Evolutionary conservation across 2,888 invertebrate species (phyloP), one percentile per base, ranked within the genome.

Genomic region (Ypsolopha sequella): DNA sequence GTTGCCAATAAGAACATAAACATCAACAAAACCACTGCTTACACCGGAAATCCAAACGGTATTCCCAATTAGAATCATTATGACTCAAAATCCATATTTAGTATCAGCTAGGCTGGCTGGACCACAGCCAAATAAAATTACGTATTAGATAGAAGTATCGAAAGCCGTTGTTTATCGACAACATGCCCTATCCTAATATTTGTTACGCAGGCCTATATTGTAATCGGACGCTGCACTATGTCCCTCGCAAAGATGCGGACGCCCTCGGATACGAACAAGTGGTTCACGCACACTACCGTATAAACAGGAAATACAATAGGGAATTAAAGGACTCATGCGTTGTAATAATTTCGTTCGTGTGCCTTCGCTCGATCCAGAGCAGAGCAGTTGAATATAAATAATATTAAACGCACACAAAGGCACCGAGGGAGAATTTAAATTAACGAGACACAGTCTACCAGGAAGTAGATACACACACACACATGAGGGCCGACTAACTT

Each of bases 251-350:
- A 81, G 84, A 84, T 82, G 84, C 79, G 82, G 82, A 80, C 77
- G 79, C 84, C 86, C 85, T 76, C 80, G 73, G 82, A 82, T 81
- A 82, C 82, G 77, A 85, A 85, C 86, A 86, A 85, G 85, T 86
- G 85, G 80, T 78, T 80, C 76, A 84, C 85, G 53, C 85, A 82
- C 84, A 85, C 84, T 44, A 41, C 56, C 62, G 55, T 60, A 68
- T 66, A 67, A 81, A 82, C 81, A 86, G 86, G 86, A 86, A 86
- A 85, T 85, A 85, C 82, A 85, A 85, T 81, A 73, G 77, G 82
- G 82, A 84, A 82, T 81, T 82, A 81, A 84, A 76, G 74, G 77
- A 76, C 78, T 73, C 66, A 70, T 80, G 75, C 80, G 80, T 24
- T 24, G 24, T 24, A 24, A 24, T 24, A 24, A n/a, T 24, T 24